phyloP scores from a whole-genome alignment of 2,888 invertebrate genomes.

The Epirrhoe tristata region DNA sequence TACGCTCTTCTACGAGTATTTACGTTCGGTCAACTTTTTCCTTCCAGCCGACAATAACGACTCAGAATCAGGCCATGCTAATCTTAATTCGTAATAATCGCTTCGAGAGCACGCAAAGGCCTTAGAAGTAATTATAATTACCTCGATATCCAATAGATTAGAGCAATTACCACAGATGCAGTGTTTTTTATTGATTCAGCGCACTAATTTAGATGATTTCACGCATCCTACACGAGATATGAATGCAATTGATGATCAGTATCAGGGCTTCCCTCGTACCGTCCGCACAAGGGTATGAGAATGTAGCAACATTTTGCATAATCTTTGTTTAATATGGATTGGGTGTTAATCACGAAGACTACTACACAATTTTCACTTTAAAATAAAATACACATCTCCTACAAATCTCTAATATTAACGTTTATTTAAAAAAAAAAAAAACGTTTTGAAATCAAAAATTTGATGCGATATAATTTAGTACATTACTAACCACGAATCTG shows the following conservation, averaged over 20 bases:
- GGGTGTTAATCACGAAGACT: neutral
- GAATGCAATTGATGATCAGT: constrained; percentile 23
- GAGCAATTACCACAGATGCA: constrained; percentile 30
- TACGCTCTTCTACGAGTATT: neutral
- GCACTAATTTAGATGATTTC: constrained; percentile 30
- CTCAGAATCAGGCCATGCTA: constrained; percentile 2
- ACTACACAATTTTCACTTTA: neutral
- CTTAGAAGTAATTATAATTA: constrained; percentile 11
- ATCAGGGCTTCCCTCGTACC: constrained; percentile 17
- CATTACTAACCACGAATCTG: neutral
- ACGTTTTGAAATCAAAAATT: neutral
- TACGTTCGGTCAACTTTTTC: neutral
- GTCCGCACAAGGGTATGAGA: constrained; percentile 2
- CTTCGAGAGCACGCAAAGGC: constrained; percentile 38
- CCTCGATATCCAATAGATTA: constrained; percentile 30
- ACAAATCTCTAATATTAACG: too few relatives aligned
- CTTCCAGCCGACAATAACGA: neutral
- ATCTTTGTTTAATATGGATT: neutral
- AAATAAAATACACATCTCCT: too few relatives aligned
- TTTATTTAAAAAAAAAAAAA: too few relatives aligned
- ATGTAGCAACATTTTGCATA: neutral
- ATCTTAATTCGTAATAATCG: neutral
- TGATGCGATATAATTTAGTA: neutral
- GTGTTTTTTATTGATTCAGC: constrained; percentile 15
- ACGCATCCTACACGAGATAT: constrained; percentile 40